Base-by-base conservation (phyloP, 2,797 vertebrate species). In the Tenualosa thibaudeaui region DNA sequence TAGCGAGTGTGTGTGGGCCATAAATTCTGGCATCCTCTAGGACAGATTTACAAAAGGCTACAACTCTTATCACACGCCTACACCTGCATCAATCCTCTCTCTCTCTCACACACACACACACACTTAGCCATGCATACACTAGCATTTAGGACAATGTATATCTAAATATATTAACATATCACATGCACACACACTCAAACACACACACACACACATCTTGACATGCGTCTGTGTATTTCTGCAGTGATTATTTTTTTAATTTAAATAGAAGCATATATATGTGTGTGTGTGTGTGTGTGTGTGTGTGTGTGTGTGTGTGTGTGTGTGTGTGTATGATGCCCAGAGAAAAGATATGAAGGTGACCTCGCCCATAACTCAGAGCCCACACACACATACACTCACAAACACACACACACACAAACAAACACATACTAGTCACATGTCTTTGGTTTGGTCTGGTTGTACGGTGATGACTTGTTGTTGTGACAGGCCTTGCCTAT, bases 401-500 rank as follows among this genome's bases (percentile, higher is more conserved):
- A 68, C 62, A 68, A 26, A 68, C 65, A 68, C 26, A 68, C 26
- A 68, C 65, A 68, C 65, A 37, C 65, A 71, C 26, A 37, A 12
- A 37, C 31, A 37, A 37, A 37, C 68, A 31, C 26, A 60, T 60
- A 60, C 17, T 60, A 53, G 1, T 58, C 56, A 37, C 68, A 40
- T 84, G 58, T 81, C 51, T 86, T 83, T 82, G 83, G 82, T 54
- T 43, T 86, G 83, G 68, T 83, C 68, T 56, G 24, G 40, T 10
- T 49, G 60, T 84, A 51, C 51, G 78, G 4, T 62, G 81, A 43
- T 53, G 71, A 5, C 17, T 13, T 53, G 56, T n/a, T 93, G 91
- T 94, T 95, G 93, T 94, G 93, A 93, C 93, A 93, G 91, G 85
- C 87, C 81, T 89, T 93, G 92, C 91, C 89, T 90, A 89, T 88